Percentiles rank a stretch among this genome's conserved stretches.
phyloP scores from a whole-genome alignment of 2,797 vertebrate species.

The Eospalax fontanierii region DNA sequence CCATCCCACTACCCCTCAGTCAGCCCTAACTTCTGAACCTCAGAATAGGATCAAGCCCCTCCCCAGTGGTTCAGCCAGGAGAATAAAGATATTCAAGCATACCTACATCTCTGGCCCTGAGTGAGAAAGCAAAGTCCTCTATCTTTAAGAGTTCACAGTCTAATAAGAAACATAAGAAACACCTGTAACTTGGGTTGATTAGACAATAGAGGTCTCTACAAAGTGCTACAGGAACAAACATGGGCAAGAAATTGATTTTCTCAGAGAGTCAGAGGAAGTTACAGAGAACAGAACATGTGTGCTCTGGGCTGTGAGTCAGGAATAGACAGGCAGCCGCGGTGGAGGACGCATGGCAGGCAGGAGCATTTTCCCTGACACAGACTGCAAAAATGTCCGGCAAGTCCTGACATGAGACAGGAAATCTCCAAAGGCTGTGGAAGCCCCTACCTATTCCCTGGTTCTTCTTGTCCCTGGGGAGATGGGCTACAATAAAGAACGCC shows the following conservation, averaged over 20 bases:
- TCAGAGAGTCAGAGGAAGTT: constrained; percentile 39
- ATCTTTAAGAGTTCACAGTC: constrained; percentile 23
- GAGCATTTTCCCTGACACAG: neutral
- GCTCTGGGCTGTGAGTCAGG: neutral
- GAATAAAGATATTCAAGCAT: neutral
- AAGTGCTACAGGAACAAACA: neutral
- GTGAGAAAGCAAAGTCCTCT: constrained; percentile 5
- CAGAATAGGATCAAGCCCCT: neutral
- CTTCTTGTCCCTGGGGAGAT: neutral
- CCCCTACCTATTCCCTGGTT: neutral
- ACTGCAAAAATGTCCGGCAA: neutral
- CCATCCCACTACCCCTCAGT: neutral
- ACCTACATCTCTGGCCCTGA: neutral
- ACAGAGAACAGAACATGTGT: neutral
- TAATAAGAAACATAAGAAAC: constrained; percentile 51
- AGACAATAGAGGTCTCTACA: constrained; percentile 1
- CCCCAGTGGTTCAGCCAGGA: neutral
- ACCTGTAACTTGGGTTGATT: neutral
- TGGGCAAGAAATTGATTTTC: constrained; percentile 47
- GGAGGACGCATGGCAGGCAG: neutral
- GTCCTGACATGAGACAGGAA: neutral
- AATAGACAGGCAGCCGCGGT: neutral
- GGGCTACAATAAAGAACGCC: neutral
- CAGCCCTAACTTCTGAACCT: neutral
- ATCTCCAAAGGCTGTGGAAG: neutral